Evolutionary conservation across 1,140 invertebrate species (phyloP).

Genomic region (Prorops nasuta): DNA sequence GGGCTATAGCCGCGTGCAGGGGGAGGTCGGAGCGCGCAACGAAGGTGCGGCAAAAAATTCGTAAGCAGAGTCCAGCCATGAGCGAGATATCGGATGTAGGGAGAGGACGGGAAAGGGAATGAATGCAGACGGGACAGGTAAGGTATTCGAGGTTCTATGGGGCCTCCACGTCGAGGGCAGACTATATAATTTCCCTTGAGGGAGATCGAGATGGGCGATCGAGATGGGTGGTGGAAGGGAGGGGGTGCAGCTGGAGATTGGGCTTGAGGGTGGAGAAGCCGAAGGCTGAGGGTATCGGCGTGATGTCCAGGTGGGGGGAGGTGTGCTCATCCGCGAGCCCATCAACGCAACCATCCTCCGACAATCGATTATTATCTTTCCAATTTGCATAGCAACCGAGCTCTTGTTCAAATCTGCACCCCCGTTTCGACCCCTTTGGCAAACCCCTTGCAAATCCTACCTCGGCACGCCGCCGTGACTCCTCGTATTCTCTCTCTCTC

Average conservation of each 20-base stretch:
- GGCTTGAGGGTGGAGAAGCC: slow-evolving; percentile 11
- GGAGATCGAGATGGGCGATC: slow-evolving; percentile 49
- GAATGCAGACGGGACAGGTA: slow-evolving; percentile 42
- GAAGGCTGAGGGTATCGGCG: slow-evolving; percentile 35
- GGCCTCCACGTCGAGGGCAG: slow-evolving; percentile 36
- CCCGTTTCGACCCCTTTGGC: slow-evolving; percentile 37
- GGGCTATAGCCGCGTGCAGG: no score
- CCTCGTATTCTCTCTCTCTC: slow-evolving; percentile 16
- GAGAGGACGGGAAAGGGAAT: slow-evolving; percentile 27
- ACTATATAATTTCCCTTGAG: slow-evolving; percentile 57
- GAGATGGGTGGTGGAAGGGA: slow-evolving; percentile 28
- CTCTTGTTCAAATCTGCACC: slow-evolving; percentile 50
- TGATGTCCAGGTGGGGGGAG: slow-evolving; percentile 47
- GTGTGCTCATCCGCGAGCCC: slow-evolving; percentile 48
- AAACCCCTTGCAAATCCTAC: slow-evolving; percentile 41
- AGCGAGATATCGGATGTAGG: no score
- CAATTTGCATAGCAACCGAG: slow-evolving; percentile 55
- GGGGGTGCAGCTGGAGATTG: slow-evolving; percentile 15
- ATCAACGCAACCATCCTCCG: slow-evolving; percentile 51
- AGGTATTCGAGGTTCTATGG: slow-evolving; percentile 44
- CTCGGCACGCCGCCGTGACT: slow-evolving; percentile 29
- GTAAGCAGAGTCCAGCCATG: background rate
- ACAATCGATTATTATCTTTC: slow-evolving; percentile 59
- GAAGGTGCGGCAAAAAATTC: background rate
- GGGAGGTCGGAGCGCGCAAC: no score